phyloP scores from a whole-genome alignment of 92 coral and sea anemone genomes.

The Bergia puertoricense region DNA sequence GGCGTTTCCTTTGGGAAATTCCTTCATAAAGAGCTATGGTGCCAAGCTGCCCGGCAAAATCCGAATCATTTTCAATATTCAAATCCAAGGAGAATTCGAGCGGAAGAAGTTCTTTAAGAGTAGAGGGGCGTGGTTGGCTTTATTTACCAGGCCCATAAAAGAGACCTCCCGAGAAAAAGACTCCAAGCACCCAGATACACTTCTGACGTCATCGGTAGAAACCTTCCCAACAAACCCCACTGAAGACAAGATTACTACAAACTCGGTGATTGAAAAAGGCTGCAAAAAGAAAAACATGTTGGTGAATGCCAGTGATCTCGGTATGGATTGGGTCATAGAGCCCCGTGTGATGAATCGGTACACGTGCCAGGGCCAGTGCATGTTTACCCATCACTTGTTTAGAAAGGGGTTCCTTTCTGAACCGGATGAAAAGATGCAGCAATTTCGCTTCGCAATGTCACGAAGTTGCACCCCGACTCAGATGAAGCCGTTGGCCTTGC shows the following conservation, averaged over 20 bases:
- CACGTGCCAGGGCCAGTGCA: constrained; percentile 15
- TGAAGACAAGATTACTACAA: neutral
- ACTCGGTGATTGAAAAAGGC: neutral
- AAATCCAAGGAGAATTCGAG: neutral
- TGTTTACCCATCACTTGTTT: neutral
- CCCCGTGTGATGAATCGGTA: constrained; percentile 9
- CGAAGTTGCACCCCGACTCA: constrained; percentile 7
- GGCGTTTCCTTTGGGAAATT: constrained; percentile 18
- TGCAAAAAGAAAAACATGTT: neutral
- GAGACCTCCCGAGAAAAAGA: neutral
- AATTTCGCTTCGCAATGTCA: neutral
- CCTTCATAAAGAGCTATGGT: constrained; percentile 8
- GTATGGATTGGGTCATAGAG: neutral
- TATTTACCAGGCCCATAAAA: neutral
- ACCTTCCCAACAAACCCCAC: neutral
- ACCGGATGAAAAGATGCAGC: neutral
- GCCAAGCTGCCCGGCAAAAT: neutral
- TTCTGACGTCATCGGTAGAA: neutral
- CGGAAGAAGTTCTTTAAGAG: neutral
- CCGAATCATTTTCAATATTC: constrained; percentile 4
- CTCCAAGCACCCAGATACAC: neutral
- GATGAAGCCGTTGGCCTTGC: constrained; percentile 2
- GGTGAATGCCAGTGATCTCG: constrained; percentile 2
- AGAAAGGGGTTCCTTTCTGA: neutral
- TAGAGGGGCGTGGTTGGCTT: constrained; percentile 20